Percentiles rank a stretch among this genome's conserved stretches.
These are phyloP conservation scores for Cosmopolites sordidus DNA, from an alignment of 2,888 invertebrate genomes.

Conservation along the genomic window DNA sequence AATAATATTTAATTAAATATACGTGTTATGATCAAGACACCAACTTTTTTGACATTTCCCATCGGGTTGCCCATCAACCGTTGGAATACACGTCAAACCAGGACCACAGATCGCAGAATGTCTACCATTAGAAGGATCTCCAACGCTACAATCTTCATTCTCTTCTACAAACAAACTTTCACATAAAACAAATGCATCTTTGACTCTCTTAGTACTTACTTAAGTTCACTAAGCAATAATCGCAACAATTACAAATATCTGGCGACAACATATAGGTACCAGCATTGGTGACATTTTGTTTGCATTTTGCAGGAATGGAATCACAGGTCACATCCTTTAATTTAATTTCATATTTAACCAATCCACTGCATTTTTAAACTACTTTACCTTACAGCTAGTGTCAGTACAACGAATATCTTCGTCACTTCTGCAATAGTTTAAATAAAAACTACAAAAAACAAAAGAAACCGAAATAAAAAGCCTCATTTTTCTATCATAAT, in stretches of 20 bases:
- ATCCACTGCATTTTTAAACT: background rate
- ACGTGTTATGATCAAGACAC: conserved; percentile 29
- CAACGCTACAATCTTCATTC: conserved; percentile 50
- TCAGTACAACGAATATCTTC: conserved; percentile 26
- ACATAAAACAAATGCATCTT: background rate
- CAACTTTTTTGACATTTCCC: conserved; percentile 53
- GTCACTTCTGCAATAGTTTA: too few relatives aligned
- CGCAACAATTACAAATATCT: conserved; percentile 61
- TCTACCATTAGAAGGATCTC: conserved; percentile 49
- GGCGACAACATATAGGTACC: conserved; percentile 56
- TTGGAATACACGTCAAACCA: conserved; percentile 50
- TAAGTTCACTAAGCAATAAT: conserved; percentile 56
- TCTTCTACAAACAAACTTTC: conserved; percentile 46
- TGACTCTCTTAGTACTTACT: conserved; percentile 44
- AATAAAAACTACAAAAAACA: too few relatives aligned
- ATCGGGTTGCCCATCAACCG: conserved; percentile 26
- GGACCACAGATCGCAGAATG: conserved; percentile 59
- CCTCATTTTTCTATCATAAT: background rate
- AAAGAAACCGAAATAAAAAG: too few relatives aligned
- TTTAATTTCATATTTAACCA: background rate
- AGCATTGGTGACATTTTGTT: conserved; percentile 51
- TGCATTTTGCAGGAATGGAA: conserved; percentile 27
- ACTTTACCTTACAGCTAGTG: conserved; percentile 21
- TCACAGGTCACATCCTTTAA: conserved; percentile 10
- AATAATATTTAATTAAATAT: background rate